Percentiles rank a stretch among this genome's conserved stretches.
These are phyloP conservation scores for Drosophila jambulina DNA, from an alignment of 1,140 invertebrate genomes.

Conservation along the genomic window DNA sequence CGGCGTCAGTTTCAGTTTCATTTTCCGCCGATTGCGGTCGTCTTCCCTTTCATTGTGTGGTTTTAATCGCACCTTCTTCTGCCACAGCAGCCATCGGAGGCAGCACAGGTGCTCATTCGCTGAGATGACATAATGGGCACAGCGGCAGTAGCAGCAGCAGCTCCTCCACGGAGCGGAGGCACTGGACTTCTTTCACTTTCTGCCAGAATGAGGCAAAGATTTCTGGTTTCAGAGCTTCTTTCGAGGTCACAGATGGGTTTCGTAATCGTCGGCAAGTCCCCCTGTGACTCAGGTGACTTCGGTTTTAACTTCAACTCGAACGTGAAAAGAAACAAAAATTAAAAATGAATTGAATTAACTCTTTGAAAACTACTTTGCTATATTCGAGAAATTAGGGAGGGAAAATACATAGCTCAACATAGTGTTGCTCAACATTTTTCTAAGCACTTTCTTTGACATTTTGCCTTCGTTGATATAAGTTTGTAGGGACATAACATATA, in stretches of 20 bases:
- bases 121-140: slow-evolving; percentile 45
- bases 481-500: too few relatives aligned
- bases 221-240: slow-evolving; percentile 34
- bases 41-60: slow-evolving; percentile 48
- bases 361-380: background rate
- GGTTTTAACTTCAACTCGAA: slow-evolving; percentile 15
- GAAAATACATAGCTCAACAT: background rate
- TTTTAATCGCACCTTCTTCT: slow-evolving; percentile 22
- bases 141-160: background rate
- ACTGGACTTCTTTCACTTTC: slow-evolving; percentile 52
- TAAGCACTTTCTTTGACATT: background rate
- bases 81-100: background rate
- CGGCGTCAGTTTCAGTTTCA: slow-evolving; percentile 48
- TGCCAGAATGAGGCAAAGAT: slow-evolving; percentile 37
- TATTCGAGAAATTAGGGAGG: background rate
- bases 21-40: slow-evolving; percentile 49
- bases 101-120: slow-evolving; percentile 30
- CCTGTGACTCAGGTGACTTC: slow-evolving; percentile 11
- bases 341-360: slow-evolving; percentile 28
- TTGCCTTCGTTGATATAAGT: too few relatives aligned
- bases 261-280: slow-evolving; percentile 1
- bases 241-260: slow-evolving; percentile 44
- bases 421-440: background rate
- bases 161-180: background rate
- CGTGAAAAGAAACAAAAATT: slow-evolving; percentile 51